These are phyloP conservation scores for Takifugu ocellatus DNA, from an alignment of 2,797 vertebrate genomes.

Conservation along the genomic window DNA sequence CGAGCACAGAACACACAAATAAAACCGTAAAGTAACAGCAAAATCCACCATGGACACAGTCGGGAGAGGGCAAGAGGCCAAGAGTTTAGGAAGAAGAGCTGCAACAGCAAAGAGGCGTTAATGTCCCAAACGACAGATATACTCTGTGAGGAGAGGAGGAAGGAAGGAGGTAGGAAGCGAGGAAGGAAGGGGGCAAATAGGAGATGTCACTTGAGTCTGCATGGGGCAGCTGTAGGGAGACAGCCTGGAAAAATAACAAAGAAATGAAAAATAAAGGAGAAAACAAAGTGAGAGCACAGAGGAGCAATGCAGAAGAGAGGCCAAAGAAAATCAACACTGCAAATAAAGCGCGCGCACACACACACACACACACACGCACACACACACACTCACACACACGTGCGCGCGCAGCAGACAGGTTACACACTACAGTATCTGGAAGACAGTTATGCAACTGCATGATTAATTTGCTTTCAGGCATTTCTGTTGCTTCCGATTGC, in stretches of 20 bases:
- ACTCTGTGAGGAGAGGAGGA: conserved; percentile 30
- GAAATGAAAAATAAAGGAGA: conserved; percentile 29
- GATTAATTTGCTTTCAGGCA: conserved; percentile 12
- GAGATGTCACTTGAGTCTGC: conserved; percentile 59
- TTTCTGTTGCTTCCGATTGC: conserved; percentile 28
- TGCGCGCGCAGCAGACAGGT: not conserved
- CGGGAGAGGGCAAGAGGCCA: conserved; percentile 41
- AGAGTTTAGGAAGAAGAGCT: conserved; percentile 65
- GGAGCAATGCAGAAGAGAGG: conserved; percentile 56
- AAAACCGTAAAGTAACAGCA: conserved; percentile 62
- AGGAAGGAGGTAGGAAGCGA: conserved; percentile 10
- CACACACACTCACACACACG: not conserved
- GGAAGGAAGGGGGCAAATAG: conserved; percentile 33
- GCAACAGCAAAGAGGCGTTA: conserved; percentile 77
- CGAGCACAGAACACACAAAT: conserved; percentile 62
- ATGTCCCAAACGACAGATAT: conserved; percentile 52
- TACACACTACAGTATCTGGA: conserved; percentile 11
- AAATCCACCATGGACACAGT: conserved; percentile 62
- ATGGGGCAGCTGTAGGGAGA: conserved; percentile 61
- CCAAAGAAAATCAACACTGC: not conserved
- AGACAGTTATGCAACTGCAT: conserved; percentile 23
- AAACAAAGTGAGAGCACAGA: conserved; percentile 56
- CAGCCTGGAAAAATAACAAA: conserved; percentile 57
- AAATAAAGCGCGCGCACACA: conserved; percentile 6
- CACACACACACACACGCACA: conserved; percentile 18